phyloP scores from a whole-genome alignment of 2,797 vertebrate genomes.

The Bucorvus abyssinicus region DNA sequence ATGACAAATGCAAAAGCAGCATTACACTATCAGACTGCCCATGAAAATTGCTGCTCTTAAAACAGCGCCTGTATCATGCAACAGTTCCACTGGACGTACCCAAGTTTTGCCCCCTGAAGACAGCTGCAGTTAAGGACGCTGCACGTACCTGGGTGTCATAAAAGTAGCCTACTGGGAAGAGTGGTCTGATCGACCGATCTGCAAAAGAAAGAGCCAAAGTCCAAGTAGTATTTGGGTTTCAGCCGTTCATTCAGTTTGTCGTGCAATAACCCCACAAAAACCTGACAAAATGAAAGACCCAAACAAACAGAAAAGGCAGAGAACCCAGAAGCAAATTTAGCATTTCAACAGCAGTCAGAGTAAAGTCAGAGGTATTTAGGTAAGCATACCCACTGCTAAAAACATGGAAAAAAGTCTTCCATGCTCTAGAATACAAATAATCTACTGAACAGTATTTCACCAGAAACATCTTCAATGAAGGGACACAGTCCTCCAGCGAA shows the following conservation, averaged over 20 bases:
- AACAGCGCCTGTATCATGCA: accelerated
- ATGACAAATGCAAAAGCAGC: neutral
- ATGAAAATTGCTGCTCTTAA: neutral
- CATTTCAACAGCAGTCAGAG: neutral
- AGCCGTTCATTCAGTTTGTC: neutral
- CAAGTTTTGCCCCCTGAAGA: neutral
- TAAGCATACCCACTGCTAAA: neutral
- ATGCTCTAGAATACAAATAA: neutral
- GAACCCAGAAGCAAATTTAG: neutral
- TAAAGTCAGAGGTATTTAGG: neutral
- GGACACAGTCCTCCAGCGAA: neutral
- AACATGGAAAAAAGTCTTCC: neutral
- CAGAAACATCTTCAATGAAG: neutral
- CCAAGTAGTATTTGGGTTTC: neutral
- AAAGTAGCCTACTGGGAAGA: constrained; percentile 94
- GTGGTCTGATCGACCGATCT: constrained; percentile 94
- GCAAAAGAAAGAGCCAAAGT: constrained; percentile 19
- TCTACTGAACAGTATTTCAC: neutral
- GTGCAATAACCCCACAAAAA: neutral
- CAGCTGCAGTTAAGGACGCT: neutral
- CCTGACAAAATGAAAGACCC: neutral
- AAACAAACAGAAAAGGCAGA: neutral
- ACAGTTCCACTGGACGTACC: neutral
- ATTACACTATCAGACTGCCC: neutral
- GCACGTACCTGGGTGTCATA: constrained; percentile 92